Base-by-base conservation (phyloP, 2,888 invertebrate genomes). In the Archips crataeganus region DNA sequence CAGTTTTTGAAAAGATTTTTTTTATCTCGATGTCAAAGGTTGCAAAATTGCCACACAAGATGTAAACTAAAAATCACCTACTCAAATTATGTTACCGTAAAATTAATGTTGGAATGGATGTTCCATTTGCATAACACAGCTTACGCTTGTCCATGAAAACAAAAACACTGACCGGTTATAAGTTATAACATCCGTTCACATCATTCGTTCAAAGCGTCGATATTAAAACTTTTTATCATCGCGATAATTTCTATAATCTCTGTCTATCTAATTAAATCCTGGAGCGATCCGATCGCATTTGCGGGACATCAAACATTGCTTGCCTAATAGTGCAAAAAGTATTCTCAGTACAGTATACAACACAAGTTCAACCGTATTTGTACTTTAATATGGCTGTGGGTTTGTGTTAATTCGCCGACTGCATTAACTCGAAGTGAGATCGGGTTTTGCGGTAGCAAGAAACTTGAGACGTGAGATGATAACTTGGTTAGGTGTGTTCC, bases 381-480 rank as follows among this genome's bases (percentile, higher is more conserved):
- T 72, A 63, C 32, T 15, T 47, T 15, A 49, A 39, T 59, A 68
- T 36, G 63, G 63, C 63, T 39, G 34, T 3, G 34, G 39, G 36
- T 23, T 59, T 49, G 68, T 39, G 59, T 63, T 73, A 69, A 73
- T 69, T 65, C 15, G 74, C 51, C n/a, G 59, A 70, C 51, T 65
- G 69, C 32, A 67, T 34, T 34, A 60, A 49, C 23, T 45, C 54
- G 67, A 67, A 67, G 80, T 79, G 77, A 70, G 80, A 81, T 84
- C 84, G 74, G 75, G 84, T 84, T 82, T 78, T 78, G 78, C 78
- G 76, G 75, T 76, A 61, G 79, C 84, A 89, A 89, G 87, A 88
- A 89, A 83, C 79, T 78, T 75, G 83, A 85, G 82, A 90, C 87
- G 87, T 87, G 87, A 83, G 80, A 74, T 51, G 83, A 79, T 80